A percentile compares a stretch with the other conserved stretches of the same genome.
phyloP scores from a whole-genome alignment of 2,888 invertebrate species.

The Leptinotarsa rubiginosa region DNA sequence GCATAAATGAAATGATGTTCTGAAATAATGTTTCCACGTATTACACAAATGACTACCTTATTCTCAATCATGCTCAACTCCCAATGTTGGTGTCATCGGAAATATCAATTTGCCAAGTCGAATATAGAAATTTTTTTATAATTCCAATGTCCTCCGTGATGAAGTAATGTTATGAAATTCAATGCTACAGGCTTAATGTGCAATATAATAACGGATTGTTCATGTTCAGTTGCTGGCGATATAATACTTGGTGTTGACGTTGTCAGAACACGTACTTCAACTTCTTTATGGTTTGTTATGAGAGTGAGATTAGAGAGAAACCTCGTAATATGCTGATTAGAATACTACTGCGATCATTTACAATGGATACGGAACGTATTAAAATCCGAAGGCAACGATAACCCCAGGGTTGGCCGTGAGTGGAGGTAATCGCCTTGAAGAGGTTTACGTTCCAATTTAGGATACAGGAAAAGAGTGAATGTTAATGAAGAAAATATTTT shows the following conservation, averaged over 20 bases:
- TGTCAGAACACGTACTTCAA: conserved; percentile 34
- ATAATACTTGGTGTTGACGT: conserved; percentile 31
- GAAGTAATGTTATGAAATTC: conserved; percentile 28
- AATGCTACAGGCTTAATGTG: conserved; percentile 39
- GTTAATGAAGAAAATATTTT: background rate
- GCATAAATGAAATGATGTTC: too few relatives aligned
- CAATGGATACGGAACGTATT: conserved; percentile 2
- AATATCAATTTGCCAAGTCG: background rate
- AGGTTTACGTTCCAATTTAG: background rate
- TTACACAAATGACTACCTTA: background rate
- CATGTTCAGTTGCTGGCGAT: conserved; percentile 24
- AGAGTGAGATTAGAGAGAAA: conserved; percentile 14
- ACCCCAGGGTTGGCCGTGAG: background rate
- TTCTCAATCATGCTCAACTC: too few relatives aligned
- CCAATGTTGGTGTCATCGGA: background rate
- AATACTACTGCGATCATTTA: conserved; percentile 10
- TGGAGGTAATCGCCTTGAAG: background rate
- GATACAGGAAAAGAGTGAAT: background rate
- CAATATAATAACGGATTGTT: conserved; percentile 45
- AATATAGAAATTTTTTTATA: background rate
- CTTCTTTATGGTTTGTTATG: conserved; percentile 28
- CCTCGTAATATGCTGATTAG: conserved; percentile 12
- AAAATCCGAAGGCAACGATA: background rate
- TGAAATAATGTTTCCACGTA: background rate
- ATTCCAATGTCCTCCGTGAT: conserved; percentile 11